phyloP scores from a whole-genome alignment of 2,797 vertebrate species.

The Mus caroli region DNA sequence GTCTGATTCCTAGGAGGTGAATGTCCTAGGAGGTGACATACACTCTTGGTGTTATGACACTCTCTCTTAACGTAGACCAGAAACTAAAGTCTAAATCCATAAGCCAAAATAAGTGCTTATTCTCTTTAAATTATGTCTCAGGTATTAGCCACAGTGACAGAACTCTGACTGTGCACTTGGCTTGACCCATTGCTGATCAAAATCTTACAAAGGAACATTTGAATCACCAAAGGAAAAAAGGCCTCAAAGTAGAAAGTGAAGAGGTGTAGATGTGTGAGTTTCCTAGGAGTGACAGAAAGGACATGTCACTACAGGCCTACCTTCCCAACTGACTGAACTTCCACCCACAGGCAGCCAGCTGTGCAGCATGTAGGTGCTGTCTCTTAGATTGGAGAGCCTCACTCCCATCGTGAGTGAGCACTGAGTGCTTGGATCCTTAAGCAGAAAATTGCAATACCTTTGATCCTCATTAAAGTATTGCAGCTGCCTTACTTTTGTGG shows the following conservation, averaged over 20 bases:
- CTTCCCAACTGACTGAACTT: background rate
- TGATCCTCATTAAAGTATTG: slow-evolving; percentile 50
- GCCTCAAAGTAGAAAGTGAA: background rate
- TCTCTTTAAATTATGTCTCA: background rate
- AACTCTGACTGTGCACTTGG: background rate
- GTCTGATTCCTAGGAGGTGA: background rate
- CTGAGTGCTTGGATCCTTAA: background rate
- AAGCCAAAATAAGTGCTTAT: background rate
- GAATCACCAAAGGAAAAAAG: slow-evolving; percentile 19
- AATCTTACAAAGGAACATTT: background rate
- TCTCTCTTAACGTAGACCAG: no score
- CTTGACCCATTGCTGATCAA: background rate
- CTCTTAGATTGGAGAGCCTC: background rate
- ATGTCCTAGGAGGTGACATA: background rate
- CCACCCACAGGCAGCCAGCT: accelerated
- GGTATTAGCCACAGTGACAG: background rate
- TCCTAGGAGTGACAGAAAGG: background rate
- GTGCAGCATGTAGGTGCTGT: background rate
- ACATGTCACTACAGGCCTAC: background rate
- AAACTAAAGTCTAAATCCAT: background rate
- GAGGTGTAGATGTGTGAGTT: background rate
- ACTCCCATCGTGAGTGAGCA: background rate
- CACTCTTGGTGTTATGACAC: background rate
- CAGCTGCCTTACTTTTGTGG: slow-evolving; percentile 5
- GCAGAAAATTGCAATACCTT: slow-evolving; percentile 61